These are phyloP conservation scores for Symphodus melops DNA, from an alignment of 2,113 vertebrate genomes.

Conservation along the genomic window DNA sequence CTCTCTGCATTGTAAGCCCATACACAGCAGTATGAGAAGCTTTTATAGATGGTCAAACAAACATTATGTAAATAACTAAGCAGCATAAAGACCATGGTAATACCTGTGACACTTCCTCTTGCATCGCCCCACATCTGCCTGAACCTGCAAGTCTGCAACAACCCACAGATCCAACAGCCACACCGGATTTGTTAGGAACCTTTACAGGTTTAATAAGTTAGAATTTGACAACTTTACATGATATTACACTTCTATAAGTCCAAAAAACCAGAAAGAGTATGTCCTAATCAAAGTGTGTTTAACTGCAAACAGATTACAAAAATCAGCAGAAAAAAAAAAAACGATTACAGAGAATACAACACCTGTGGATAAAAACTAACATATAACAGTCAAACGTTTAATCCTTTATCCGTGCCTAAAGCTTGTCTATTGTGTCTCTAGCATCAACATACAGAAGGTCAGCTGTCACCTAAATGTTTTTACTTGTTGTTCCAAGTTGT, in stretches of 20 bases:
- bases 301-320: slow-evolving; percentile 2
- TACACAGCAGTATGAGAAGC: background rate
- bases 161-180: background rate
- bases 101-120: slow-evolving; percentile 48
- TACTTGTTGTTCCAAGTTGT: background rate
- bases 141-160: background rate
- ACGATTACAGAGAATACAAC: too few species aligned
- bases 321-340: background rate
- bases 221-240: slow-evolving; percentile 11
- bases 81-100: background rate
- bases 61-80: slow-evolving; percentile 59
- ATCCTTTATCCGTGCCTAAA: background rate
- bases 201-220: slow-evolving; percentile 43
- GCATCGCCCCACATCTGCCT: background rate
- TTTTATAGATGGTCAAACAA: slow-evolving; percentile 22
- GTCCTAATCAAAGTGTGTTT: background rate
- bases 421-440: background rate
- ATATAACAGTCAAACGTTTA: background rate
- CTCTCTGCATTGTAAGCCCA: background rate
- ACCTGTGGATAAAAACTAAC: background rate
- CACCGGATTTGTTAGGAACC: background rate
- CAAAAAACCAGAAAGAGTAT: slow-evolving; percentile 6
- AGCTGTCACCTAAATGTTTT: background rate
- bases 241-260: slow-evolving; percentile 5
- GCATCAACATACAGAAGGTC: background rate